Conservation (phyloP, 1,140 invertebrate genomes). For the Bombus confusus region DNA sequence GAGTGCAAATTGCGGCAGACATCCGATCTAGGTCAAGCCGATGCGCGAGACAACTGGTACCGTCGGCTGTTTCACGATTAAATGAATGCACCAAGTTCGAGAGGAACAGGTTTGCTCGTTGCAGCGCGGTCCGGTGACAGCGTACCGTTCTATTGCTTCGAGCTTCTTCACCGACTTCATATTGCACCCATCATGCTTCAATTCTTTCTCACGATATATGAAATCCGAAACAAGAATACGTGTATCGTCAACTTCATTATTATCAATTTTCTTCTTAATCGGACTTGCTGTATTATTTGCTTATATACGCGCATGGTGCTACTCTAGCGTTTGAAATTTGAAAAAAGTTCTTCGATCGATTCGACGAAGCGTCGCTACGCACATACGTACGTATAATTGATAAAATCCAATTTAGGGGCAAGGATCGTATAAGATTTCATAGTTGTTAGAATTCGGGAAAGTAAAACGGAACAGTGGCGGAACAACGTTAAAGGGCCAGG, state of each 20-base stretch:
- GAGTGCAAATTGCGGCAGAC: slow-evolving; percentile 64
- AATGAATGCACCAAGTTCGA: slow-evolving; percentile 52
- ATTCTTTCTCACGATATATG: background rate
- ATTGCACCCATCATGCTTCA: background rate
- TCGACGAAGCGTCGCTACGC: background rate
- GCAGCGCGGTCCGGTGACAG: slow-evolving; percentile 2
- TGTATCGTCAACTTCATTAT: background rate
- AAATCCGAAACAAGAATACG: background rate
- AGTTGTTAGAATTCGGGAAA: slow-evolving; percentile 4
- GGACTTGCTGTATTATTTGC: background rate
- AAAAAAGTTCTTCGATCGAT: background rate
- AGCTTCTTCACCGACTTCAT: background rate
- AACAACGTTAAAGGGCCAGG: slow-evolving; percentile 48
- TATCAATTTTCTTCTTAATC: background rate
- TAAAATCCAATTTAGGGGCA: background rate
- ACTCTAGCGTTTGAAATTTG: no score
- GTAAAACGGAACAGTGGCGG: background rate
- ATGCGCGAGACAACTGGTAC: slow-evolving; percentile 43
- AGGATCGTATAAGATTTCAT: background rate
- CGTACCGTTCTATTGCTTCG: background rate
- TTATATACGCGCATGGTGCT: background rate
- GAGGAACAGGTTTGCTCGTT: background rate
- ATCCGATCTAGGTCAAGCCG: slow-evolving; percentile 64
- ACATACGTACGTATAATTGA: background rate
- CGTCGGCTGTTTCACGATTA: slow-evolving; percentile 54